phyloP scores from a whole-genome alignment of 2,113 vertebrate genomes.

The Pelecanus crispus region DNA sequence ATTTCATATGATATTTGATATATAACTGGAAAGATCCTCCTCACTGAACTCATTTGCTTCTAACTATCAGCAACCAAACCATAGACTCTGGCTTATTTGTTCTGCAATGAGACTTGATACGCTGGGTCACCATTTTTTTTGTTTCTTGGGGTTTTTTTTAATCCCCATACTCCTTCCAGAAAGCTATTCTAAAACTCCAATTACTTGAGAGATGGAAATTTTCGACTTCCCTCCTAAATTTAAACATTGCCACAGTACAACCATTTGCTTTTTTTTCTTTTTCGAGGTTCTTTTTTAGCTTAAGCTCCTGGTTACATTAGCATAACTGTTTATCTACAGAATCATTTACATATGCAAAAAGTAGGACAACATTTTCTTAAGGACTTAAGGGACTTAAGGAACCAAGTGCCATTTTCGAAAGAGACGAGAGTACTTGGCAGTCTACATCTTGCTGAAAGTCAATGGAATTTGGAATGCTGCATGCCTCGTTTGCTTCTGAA shows the following conservation, averaged over 20 bases:
- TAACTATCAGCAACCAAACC: background rate
- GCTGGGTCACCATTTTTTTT: too few species aligned
- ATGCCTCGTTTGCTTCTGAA: background rate
- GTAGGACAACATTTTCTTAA: background rate
- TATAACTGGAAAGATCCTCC: background rate
- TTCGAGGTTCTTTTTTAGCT: background rate
- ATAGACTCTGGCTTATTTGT: background rate
- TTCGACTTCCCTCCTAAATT: background rate
- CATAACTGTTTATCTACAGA: background rate
- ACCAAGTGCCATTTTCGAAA: background rate
- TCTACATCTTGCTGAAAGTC: background rate
- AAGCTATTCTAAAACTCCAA: background rate
- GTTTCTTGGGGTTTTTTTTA: background rate
- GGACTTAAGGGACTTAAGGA: background rate
- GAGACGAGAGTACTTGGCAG: background rate
- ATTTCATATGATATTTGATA: background rate
- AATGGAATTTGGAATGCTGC: background rate
- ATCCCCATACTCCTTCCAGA: background rate
- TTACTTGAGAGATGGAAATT: background rate
- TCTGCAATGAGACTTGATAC: background rate
- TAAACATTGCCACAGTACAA: background rate
- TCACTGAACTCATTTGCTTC: background rate
- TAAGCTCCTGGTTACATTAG: background rate
- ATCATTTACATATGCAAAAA: background rate
- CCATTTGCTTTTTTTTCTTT: accelerated